Base-by-base conservation (phyloP, 2,113 vertebrate genomes). In the Xenotilapia longispinis region DNA sequence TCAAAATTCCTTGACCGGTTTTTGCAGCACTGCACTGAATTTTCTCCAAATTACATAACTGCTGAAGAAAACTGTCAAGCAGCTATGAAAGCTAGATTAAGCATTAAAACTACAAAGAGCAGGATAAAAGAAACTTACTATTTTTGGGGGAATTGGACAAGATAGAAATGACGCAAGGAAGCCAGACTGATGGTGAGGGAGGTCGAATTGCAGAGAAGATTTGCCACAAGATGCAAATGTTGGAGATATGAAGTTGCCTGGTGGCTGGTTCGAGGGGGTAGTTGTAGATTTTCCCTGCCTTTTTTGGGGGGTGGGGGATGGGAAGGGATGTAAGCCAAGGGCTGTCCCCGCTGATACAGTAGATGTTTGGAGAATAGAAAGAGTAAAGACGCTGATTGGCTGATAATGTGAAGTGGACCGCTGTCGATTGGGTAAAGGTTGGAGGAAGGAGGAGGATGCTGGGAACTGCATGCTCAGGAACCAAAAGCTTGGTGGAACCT, bases 141-240 rank as follows among this genome's bases (percentile, higher is more conserved):
- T 98, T 99, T 51, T 97, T 97, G 97, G 97, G 96, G 96, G 97
- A 97, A 98, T 98, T 98, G 97, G 98, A 98, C 98, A 99, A 99
- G 97, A 98, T 98, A 99, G 98, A 98, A 98, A 99, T 99, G 98
- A 97, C 97, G 98, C 97, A 96, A 97, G 97, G 98, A 97, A 97
- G 97, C 97, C 98, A 98, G 97, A 98, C 97, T 98, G 98, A 98
- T 97, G 97, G 97, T 97, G 98, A 98, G 98, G 97, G 97, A 98
- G 97, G 98, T 97, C 97, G 97, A 99, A 99, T 99, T 99, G 98
- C 97, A 97, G 98, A 99, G 97, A 99, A 97, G 98, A 97, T 98
- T 99, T 99, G 98, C 98, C 98, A 98, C 97, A 97, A 98, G 98
- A 97, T 98, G 98, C 97, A 97, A 98, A 95, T 94, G 95, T 95